Percentiles rank a stretch among this genome's conserved stretches.
Conservation (phyloP, 1,140 invertebrate genomes). For the Pantala flavescens region DNA sequence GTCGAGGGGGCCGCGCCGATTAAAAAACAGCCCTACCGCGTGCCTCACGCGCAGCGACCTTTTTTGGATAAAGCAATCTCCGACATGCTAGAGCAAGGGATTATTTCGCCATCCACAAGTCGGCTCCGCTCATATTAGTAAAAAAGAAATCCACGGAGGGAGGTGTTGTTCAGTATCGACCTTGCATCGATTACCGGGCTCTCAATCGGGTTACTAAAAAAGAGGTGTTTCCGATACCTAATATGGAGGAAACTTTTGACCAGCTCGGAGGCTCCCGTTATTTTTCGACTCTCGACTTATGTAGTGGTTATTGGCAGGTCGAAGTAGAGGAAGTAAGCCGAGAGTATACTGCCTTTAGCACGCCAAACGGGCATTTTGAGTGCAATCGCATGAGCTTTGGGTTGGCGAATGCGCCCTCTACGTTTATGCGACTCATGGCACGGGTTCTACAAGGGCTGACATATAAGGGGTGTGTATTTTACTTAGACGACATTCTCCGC, state of each 20-base stretch:
- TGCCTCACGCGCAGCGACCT: too few species aligned
- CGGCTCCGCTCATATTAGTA: not conserved
- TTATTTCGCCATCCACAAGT: conserved; percentile 20
- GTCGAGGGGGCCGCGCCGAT: too few species aligned
- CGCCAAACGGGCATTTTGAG: conserved; percentile 23
- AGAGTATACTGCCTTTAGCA: conserved; percentile 29
- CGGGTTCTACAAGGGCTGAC: conserved; percentile 13
- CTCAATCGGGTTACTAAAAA: conserved; percentile 11
- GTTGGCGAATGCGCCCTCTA: conserved; percentile 23
- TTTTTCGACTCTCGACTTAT: conserved; percentile 16
- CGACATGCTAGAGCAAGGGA: conserved; percentile 19
- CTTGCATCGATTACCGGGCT: conserved; percentile 15
- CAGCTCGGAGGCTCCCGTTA: conserved; percentile 13
- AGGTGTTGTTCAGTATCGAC: not conserved
- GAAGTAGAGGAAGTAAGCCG: conserved; percentile 17
- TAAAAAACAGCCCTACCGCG: too few species aligned
- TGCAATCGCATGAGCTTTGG: conserved; percentile 27
- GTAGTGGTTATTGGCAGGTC: conserved; percentile 21
- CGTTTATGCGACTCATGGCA: conserved; percentile 23
- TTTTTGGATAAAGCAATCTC: too few species aligned
- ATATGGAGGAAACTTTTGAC: conserved; percentile 11
- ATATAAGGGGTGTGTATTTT: not conserved
- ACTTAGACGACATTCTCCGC: conserved; percentile 7
- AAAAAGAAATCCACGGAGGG: not conserved
- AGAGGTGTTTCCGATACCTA: conserved; percentile 17